Evolutionary conservation across 2,113 vertebrate species (phyloP).

Genomic region (Grantiella picta): DNA sequence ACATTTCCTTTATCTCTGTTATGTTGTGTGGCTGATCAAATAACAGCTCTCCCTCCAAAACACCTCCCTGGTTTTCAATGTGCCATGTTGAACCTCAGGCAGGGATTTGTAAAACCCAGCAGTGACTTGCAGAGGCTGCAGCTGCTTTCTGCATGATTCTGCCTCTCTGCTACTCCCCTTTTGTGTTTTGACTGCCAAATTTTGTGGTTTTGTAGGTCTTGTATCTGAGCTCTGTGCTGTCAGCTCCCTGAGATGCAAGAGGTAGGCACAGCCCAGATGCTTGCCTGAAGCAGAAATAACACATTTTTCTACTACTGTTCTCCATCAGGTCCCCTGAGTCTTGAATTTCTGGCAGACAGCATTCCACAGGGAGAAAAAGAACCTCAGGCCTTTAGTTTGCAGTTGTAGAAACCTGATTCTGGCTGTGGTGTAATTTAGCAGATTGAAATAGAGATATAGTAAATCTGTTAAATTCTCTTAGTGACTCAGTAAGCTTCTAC

Average conservation of each 20-base stretch:
- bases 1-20: neutral
- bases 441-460: neutral
- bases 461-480: neutral
- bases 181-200: slow-evolving; percentile 1
- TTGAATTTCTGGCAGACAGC: neutral
- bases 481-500: neutral
- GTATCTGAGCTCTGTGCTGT: slow-evolving; percentile 3
- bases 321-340: neutral
- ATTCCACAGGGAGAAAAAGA: neutral
- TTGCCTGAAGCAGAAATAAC: slow-evolving; percentile 42
- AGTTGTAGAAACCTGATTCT: neutral
- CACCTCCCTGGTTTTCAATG: fast-evolving
- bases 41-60: neutral
- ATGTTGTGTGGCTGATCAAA: neutral
- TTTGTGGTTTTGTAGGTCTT: slow-evolving; percentile 15
- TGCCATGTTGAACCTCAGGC: fast-evolving
- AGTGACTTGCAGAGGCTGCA: neutral
- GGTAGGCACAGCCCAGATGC: neutral
- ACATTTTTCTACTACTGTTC: neutral
- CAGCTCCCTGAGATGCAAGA: neutral
- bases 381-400: neutral
- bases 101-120: neutral
- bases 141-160: neutral
- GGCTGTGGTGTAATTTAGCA: neutral
- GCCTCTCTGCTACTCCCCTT: neutral